Conservation (phyloP, 2,797 vertebrate species). For the Brachyalestes nurse region DNA sequence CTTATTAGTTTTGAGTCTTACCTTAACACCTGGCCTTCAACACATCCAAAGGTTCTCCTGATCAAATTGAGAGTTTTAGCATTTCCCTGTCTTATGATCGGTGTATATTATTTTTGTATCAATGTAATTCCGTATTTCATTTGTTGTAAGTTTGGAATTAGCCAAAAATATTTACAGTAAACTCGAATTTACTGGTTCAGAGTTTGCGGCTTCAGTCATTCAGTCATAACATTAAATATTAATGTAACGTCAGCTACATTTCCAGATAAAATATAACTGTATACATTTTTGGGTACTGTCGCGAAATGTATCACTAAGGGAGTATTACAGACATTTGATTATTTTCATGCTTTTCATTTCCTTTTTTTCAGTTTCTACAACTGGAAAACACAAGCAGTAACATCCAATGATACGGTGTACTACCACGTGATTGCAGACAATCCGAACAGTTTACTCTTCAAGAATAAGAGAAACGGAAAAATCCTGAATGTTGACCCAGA, state of each 20-base stretch:
- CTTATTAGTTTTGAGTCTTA: slow-evolving; percentile 65
- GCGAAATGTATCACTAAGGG: background rate
- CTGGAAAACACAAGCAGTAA: slow-evolving; percentile 81
- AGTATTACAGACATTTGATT: background rate
- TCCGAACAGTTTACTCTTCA: slow-evolving; percentile 82
- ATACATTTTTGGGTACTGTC: no score
- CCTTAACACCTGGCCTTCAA: slow-evolving; percentile 59
- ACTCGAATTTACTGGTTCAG: no score
- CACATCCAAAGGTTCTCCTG: slow-evolving; percentile 51
- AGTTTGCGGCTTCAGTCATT: no score
- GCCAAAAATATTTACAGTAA: no score
- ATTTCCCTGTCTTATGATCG: background rate
- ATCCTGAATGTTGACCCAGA: slow-evolving; percentile 84
- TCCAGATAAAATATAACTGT: no score
- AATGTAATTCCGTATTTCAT: no score
- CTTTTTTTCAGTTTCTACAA: slow-evolving; percentile 84
- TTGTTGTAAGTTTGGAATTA: no score
- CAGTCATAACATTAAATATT: no score
- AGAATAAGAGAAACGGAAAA: slow-evolving; percentile 83
- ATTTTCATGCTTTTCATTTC: background rate
- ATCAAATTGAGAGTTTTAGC: slow-evolving; percentile 64
- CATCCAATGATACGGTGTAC: slow-evolving; percentile 82
- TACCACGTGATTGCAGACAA: slow-evolving; percentile 85
- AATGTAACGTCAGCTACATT: no score
- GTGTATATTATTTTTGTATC: no score